These are phyloP conservation scores for Macropus fuliginosus DNA, from an alignment of 2,797 vertebrate genomes.

Conservation along the genomic window DNA sequence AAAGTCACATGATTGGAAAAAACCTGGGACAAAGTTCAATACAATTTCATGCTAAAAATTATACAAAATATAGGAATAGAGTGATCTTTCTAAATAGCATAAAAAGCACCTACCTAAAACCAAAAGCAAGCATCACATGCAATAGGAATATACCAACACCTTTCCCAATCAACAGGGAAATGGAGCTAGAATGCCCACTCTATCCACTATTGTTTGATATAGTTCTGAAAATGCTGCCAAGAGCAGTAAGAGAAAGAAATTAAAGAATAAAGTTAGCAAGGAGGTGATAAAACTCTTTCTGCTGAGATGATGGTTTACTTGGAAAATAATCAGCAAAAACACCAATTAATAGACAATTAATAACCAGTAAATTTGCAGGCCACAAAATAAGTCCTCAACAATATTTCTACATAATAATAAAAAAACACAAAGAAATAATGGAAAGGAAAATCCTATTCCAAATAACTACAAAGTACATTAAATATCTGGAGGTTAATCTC, in stretches of 20 bases:
- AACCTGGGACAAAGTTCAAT: neutral
- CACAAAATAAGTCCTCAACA: too few relatives aligned
- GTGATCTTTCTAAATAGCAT: neutral
- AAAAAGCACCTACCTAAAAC: neutral
- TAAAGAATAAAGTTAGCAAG: neutral
- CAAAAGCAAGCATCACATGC: neutral
- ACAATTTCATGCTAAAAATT: neutral
- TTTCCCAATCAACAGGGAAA: neutral
- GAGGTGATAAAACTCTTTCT: neutral
- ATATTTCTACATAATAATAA: too few relatives aligned
- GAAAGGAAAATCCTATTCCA: too few relatives aligned
- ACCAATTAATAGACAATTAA: too few relatives aligned
- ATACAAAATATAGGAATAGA: neutral
- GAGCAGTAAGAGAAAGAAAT: neutral
- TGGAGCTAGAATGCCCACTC: neutral
- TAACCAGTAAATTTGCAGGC: too few relatives aligned
- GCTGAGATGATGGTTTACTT: neutral
- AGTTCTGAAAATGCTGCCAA: neutral
- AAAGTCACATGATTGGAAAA: neutral
- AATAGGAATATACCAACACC: neutral
- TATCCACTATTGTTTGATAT: neutral
- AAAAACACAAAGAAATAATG: too few relatives aligned
- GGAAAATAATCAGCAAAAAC: neutral
- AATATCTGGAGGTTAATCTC: too few relatives aligned
- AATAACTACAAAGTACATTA: too few relatives aligned